Evolutionary conservation across 2,888 invertebrate genomes (phyloP).

Genomic region (Ochropleura leucogaster): DNA sequence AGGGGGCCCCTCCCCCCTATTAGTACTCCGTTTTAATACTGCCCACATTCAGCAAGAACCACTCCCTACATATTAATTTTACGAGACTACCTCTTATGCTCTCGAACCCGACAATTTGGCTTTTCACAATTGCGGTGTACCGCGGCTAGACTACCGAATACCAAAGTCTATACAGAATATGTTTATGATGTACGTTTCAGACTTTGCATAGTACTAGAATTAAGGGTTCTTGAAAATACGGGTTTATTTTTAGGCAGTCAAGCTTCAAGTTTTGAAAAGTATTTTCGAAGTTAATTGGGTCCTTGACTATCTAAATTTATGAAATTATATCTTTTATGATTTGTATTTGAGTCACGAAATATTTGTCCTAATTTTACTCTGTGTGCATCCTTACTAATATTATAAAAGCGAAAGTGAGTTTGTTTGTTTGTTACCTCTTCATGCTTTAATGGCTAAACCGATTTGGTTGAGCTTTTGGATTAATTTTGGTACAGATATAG

Average conservation of each 20-base stretch:
- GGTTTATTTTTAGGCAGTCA: background rate
- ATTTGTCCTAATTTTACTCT: too few relatives aligned
- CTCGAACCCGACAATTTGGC: slow-evolving; percentile 64
- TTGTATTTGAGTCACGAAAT: background rate
- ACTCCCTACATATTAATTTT: slow-evolving; percentile 87
- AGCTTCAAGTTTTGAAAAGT: background rate
- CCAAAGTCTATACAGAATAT: slow-evolving; percentile 24
- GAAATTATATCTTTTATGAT: background rate
- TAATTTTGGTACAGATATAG: too few relatives aligned
- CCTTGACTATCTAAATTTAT: background rate
- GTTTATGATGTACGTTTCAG: slow-evolving; percentile 38
- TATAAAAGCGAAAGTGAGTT: too few relatives aligned
- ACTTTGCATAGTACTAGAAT: slow-evolving; percentile 29
- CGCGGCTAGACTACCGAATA: slow-evolving; percentile 63
- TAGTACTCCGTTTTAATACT: slow-evolving; percentile 86
- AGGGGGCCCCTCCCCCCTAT: slow-evolving; percentile 74
- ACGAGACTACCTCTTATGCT: slow-evolving; percentile 70
- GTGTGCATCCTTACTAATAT: too few relatives aligned
- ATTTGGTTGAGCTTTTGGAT: too few relatives aligned
- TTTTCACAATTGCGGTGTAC: slow-evolving; percentile 67
- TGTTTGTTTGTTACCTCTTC: too few relatives aligned
- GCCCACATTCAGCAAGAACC: slow-evolving; percentile 83
- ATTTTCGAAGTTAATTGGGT: background rate
- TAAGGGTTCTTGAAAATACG: slow-evolving; percentile 26
- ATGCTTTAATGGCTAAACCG: too few relatives aligned